A percentile compares a stretch with the other conserved stretches of the same genome.
phyloP scores from a whole-genome alignment of 2,113 vertebrate genomes.

The Gallinago undulata region DNA sequence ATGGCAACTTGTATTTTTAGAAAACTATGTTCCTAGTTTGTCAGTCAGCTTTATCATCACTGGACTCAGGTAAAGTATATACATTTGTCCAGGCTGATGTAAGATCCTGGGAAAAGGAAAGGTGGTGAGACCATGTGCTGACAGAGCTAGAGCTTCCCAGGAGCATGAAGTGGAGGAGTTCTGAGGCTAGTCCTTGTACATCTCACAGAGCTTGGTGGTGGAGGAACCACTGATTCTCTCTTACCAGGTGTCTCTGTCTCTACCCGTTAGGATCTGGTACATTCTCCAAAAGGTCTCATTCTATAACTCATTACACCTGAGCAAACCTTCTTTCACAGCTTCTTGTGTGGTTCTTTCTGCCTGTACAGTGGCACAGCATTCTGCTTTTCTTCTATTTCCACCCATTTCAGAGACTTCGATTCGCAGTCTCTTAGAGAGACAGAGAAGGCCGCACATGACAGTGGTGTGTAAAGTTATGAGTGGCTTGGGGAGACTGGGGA shows the following conservation, averaged over 20 bases:
- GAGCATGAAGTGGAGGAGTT: background rate
- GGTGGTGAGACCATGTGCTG: background rate
- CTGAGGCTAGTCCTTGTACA: no score
- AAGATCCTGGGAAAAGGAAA: background rate
- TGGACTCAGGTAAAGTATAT: background rate
- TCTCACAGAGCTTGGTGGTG: background rate
- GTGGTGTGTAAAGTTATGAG: background rate
- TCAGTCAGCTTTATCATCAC: background rate
- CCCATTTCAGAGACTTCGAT: background rate
- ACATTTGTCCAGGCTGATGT: no score
- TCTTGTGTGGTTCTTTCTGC: background rate
- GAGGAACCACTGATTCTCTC: slow-evolving; percentile 24
- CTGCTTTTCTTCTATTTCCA: background rate
- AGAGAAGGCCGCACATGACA: background rate
- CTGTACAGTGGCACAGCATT: no score
- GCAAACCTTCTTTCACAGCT: background rate
- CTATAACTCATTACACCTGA: background rate
- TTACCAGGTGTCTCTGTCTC: no score
- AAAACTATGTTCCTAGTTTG: background rate
- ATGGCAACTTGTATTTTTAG: background rate
- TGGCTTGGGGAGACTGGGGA: background rate
- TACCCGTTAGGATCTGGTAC: slow-evolving; percentile 54
- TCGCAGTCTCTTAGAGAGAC: background rate
- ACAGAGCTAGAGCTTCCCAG: background rate
- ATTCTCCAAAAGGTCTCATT: background rate